These are phyloP conservation scores for Tribolium madens DNA, from an alignment of 1,140 invertebrate species.

Conservation along the genomic window DNA sequence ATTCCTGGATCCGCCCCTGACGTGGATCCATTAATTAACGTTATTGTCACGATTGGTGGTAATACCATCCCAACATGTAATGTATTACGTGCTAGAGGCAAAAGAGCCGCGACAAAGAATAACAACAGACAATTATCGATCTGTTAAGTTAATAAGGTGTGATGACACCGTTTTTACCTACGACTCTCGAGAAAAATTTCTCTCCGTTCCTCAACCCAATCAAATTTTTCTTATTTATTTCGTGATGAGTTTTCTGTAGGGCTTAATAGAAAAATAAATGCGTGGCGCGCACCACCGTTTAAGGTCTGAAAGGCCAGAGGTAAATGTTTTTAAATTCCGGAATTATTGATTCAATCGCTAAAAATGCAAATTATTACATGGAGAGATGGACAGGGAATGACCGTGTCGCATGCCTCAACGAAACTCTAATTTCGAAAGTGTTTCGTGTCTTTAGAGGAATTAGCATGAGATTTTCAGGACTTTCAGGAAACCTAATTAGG, in stretches of 20 bases:
- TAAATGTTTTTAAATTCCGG: background rate
- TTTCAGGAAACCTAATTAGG: too few relatives aligned
- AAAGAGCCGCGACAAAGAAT: background rate
- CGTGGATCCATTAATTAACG: constrained; percentile 11
- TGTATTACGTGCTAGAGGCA: constrained; percentile 5
- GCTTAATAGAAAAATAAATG: constrained; percentile 26
- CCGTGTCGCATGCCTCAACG: background rate
- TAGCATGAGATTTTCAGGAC: too few relatives aligned
- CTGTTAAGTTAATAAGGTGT: constrained; percentile 32
- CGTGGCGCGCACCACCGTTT: background rate
- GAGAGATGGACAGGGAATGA: background rate
- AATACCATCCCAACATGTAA: constrained; percentile 9
- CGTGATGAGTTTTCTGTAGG: constrained; percentile 13
- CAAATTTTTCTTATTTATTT: constrained; percentile 4
- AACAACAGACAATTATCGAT: constrained; percentile 22
- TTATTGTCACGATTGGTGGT: constrained; percentile 16
- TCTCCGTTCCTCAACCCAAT: too few relatives aligned
- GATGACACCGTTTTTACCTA: constrained; percentile 7
- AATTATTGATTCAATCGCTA: background rate
- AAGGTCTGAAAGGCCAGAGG: background rate
- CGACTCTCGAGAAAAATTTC: background rate
- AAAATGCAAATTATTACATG: background rate
- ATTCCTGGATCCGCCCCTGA: too few relatives aligned
- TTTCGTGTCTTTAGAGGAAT: too few relatives aligned
- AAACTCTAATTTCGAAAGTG: background rate